These are phyloP conservation scores for Dicyrtoma fusca DNA, from an alignment of 2,888 invertebrate species.

Conservation along the genomic window DNA sequence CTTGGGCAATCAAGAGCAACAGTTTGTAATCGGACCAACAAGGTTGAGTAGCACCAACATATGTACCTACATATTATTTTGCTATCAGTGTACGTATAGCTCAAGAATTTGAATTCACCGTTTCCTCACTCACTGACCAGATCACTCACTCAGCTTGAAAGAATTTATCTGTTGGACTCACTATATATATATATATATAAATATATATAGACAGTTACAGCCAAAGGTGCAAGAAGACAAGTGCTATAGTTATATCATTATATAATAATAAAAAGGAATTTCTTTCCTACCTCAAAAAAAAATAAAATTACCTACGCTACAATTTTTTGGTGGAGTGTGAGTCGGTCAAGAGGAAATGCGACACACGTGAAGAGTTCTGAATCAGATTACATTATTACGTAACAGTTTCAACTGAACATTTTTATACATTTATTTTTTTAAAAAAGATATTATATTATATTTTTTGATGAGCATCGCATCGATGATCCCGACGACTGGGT, in stretches of 20 bases:
- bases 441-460: neutral
- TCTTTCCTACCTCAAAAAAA: no score
- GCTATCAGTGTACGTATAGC: neutral
- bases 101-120: constrained; percentile 25
- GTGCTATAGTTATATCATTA: no score
- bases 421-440: neutral
- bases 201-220: no score
- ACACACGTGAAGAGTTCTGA: constrained; percentile 15
- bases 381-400: neutral
- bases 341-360: constrained; percentile 36
- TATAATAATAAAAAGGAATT: no score
- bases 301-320: no score
- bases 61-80: no score
- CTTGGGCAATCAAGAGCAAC: constrained; percentile 34
- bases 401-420: no score
- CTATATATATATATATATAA: no score
- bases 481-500: no score
- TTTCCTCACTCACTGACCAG: constrained; percentile 41
- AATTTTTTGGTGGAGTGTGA: constrained; percentile 32
- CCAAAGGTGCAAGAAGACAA: no score
- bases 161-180: constrained; percentile 6
- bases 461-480: constrained; percentile 1
- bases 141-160: constrained; percentile 33
- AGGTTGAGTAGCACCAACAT: constrained; percentile 1
- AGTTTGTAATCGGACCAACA: constrained; percentile 26